Percentiles rank a stretch among this genome's conserved stretches.
These are phyloP conservation scores for Drosophila trapezifrons DNA, from an alignment of 1,140 invertebrate species.

Conservation along the genomic window DNA sequence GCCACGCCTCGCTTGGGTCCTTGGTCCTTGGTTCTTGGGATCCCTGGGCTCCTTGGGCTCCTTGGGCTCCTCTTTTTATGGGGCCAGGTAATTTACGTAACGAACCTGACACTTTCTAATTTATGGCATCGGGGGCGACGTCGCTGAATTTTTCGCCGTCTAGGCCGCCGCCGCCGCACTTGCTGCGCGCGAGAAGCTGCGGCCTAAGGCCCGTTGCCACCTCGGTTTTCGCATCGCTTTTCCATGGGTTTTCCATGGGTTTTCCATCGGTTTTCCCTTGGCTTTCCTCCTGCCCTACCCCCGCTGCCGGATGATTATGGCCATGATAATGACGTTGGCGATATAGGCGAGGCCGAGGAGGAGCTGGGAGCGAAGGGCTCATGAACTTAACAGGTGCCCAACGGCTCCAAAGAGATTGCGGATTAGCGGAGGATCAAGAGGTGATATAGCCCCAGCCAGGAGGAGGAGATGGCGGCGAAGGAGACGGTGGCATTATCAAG, in stretches of 20 bases:
- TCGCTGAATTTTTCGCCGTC: slow-evolving; percentile 51
- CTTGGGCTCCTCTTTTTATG: slow-evolving; percentile 61
- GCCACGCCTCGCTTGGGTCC: slow-evolving; percentile 6
- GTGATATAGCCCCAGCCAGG: slow-evolving; percentile 2
- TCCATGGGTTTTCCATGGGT: not conserved
- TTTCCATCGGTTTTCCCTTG: not conserved
- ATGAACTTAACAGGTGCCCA: slow-evolving; percentile 42
- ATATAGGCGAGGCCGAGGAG: not conserved
- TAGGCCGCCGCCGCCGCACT: slow-evolving; percentile 27
- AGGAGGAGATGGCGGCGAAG: no score
- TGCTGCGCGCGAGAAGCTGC: not conserved
- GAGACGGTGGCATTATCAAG: not conserved
- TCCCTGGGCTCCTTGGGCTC: slow-evolving; percentile 10
- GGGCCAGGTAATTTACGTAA: slow-evolving; percentile 83
- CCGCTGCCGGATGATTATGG: slow-evolving; percentile 31
- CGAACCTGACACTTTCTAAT: slow-evolving; percentile 83
- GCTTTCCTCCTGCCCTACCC: not conserved
- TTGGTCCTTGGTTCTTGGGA: not conserved
- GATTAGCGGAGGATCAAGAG: slow-evolving; percentile 35
- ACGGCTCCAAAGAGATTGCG: slow-evolving; percentile 13
- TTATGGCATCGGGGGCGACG: slow-evolving; percentile 62
- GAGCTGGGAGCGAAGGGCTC: not conserved
- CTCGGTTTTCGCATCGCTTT: not conserved
- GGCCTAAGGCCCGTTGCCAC: slow-evolving; percentile 13
- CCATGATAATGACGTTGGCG: slow-evolving; percentile 28